These are phyloP conservation scores for Perizoma affinitatum DNA, from an alignment of 2,888 invertebrate species.

Conservation along the genomic window DNA sequence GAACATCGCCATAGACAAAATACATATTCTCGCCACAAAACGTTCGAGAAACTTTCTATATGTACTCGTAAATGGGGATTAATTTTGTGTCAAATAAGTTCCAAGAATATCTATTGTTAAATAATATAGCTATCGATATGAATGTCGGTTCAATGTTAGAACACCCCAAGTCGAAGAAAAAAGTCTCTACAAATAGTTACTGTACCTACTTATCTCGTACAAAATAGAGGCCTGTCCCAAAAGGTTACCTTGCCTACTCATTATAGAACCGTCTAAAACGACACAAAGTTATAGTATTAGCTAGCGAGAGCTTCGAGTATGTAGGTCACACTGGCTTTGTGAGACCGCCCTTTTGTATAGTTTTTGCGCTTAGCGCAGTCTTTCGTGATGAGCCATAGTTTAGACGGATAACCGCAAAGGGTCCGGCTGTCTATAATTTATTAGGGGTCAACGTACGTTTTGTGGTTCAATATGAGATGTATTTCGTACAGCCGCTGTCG, in stretches of 20 bases:
- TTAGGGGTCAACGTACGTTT: conserved; percentile 46
- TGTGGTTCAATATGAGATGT: conserved; percentile 36
- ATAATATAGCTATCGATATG: too few species aligned
- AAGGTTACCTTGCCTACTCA: conserved; percentile 39
- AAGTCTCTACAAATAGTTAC: too few species aligned
- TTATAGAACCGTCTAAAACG: conserved; percentile 50
- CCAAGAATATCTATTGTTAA: too few species aligned
- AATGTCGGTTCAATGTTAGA: too few species aligned
- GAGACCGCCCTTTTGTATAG: conserved; percentile 62
- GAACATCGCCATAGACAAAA: too few species aligned
- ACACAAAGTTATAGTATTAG: conserved; percentile 70
- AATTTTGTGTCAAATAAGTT: too few species aligned
- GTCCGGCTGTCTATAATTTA: conserved; percentile 42
- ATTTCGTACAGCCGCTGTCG: conserved; percentile 26
- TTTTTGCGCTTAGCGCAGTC: conserved; percentile 58
- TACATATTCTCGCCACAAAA: too few species aligned
- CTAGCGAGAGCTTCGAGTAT: conserved; percentile 50
- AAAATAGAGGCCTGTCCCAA: conserved; percentile 30
- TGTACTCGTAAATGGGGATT: too few species aligned
- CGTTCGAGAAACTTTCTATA: too few species aligned
- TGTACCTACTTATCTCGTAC: too few species aligned
- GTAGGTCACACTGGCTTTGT: conserved; percentile 72
- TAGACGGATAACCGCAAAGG: conserved; percentile 56
- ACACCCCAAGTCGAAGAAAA: too few species aligned
- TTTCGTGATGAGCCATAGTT: conserved; percentile 56